Base-by-base conservation (phyloP, 2,797 vertebrate species). In the Cyclopterus lumpus region DNA sequence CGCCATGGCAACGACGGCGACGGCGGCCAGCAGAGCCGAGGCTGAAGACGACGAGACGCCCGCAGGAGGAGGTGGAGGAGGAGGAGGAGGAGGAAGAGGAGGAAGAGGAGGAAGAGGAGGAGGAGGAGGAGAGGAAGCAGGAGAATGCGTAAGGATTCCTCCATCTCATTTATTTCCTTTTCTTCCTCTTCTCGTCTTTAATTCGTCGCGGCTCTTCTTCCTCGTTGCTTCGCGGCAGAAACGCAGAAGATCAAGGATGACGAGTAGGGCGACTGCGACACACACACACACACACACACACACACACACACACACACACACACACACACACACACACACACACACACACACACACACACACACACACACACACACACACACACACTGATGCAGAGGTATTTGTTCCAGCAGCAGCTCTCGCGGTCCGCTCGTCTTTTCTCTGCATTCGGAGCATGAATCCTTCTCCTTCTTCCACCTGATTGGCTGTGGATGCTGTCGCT, bases 1-100 rank as follows among this genome's bases (percentile, higher is more conserved):
- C 94, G 93, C 96, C 93, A 94, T 96, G 95, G 93, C 94, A 94
- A 95, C 94, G 82, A 75, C 89, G 81, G 76, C 90, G 81, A 88
- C n/a, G 26, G 3, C 89, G 91, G 95, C 93, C 94, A 93, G 95
- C 93, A 74, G 94, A 92, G 93, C 91, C 30, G 92, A 94, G 80
- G 83, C 93, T 90, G 92, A 89, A 87, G 84, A 88, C 88, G 84
- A 88, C 75, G 86, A 95, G 90, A 88, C 90, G 85, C 83, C 88
- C 15, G 85, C 91, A 69, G 81, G 87, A 81, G 84, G 87, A 79
- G 77, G 82, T 81, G 80, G 87, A 81, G 84, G 86, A 70, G 79
- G 86, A 80, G 83, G 86, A 70, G 80, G 86, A 80, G 84, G 86
- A 70, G 80, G 86, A 81, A 84, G 86, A 82, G 51, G 90, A 88